Evolutionary conservation across 2,113 vertebrate species (phyloP).

Genomic region (Sceloporus undulatus): DNA sequence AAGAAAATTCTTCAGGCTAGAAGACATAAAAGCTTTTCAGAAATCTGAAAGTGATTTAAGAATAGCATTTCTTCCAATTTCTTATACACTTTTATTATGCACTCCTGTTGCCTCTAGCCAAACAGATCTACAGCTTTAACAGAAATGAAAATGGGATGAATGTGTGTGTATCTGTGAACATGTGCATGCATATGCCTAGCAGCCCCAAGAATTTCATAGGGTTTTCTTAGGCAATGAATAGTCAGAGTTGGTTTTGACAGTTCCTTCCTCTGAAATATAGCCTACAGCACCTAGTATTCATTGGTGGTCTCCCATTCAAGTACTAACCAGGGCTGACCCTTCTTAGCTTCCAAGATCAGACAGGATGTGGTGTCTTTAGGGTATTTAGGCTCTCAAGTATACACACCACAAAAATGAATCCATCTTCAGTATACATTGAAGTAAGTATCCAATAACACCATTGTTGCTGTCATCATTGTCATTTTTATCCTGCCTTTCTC

Average conservation of each 20-base stretch:
- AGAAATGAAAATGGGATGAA: neutral
- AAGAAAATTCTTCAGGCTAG: neutral
- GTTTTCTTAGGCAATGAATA: no score
- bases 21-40: neutral
- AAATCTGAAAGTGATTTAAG: neutral
- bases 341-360: no score
- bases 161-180: no score
- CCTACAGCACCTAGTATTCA: no score
- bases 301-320: no score
- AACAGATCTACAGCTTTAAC: neutral
- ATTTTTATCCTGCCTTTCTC: no score
- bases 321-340: no score
- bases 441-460: neutral
- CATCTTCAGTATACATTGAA: neutral
- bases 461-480: neutral
- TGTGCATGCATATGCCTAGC: no score
- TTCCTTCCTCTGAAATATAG: no score
- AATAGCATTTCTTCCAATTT: neutral
- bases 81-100: neutral
- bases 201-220: no score
- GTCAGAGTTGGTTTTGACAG: no score
- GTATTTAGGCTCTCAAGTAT: neutral
- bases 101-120: neutral
- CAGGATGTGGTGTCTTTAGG: no score
- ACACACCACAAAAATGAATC: neutral